Conservation (phyloP, 2,113 vertebrate species). For the Garra rufa region DNA sequence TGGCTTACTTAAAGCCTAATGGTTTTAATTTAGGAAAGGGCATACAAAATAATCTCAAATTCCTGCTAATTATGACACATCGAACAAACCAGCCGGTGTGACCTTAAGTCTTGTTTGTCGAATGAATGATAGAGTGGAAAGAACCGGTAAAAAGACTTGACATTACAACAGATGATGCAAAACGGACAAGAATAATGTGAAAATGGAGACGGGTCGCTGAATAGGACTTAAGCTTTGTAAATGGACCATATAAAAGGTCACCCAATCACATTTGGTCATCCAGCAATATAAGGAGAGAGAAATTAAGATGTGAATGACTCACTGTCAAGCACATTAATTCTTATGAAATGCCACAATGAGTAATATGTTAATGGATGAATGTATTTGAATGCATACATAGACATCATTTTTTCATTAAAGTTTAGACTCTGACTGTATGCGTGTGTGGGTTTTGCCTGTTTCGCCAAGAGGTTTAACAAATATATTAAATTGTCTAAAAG, state of each 20-base stretch:
- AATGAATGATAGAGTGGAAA: slow-evolving; percentile 31
- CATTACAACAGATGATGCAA: slow-evolving; percentile 48
- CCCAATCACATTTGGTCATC: slow-evolving; percentile 33
- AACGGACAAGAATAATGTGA: slow-evolving; percentile 13
- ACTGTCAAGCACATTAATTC: slow-evolving; percentile 24
- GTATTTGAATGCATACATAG: slow-evolving; percentile 59
- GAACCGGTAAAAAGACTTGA: slow-evolving; percentile 40
- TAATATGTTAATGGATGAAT: slow-evolving; percentile 57
- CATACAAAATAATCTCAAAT: slow-evolving; percentile 33
- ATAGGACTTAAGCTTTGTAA: slow-evolving; percentile 29
- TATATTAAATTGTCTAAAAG: neutral
- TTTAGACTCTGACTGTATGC: neutral
- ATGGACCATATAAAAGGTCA: slow-evolving; percentile 50
- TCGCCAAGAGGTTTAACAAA: neutral
- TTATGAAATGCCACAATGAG: neutral
- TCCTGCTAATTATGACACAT: slow-evolving; percentile 33
- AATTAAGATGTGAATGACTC: slow-evolving; percentile 23
- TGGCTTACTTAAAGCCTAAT: slow-evolving; percentile 29
- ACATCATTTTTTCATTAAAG: neutral
- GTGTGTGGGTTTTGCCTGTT: neutral
- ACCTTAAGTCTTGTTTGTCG: neutral
- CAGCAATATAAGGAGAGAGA: slow-evolving; percentile 24
- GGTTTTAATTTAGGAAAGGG: slow-evolving; percentile 39
- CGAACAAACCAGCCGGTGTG: neutral
- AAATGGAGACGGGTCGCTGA: slow-evolving; percentile 33